These are phyloP conservation scores for Halocaridina rubra DNA, from an alignment of 2,888 invertebrate species.

Conservation along the genomic window DNA sequence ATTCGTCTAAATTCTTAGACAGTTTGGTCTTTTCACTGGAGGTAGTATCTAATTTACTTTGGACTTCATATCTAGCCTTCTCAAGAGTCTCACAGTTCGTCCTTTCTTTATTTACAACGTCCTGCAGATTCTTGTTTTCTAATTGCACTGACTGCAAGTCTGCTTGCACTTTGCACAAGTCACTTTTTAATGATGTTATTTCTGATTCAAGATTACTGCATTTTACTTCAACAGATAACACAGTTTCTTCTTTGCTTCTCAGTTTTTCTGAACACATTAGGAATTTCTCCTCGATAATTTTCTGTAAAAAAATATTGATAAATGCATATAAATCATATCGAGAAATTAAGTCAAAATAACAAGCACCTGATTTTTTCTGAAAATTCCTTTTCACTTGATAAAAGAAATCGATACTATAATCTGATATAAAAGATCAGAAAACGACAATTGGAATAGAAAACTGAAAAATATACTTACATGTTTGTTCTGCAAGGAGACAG, in stretches of 20 bases:
- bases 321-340: too few relatives aligned
- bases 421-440: too few relatives aligned
- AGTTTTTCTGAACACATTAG: conserved; percentile 6
- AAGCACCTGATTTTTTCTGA: too few relatives aligned
- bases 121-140: conserved; percentile 29
- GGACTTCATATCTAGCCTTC: not conserved
- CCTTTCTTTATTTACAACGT: conserved; percentile 19
- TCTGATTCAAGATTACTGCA: conserved; percentile 6
- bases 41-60: conserved; percentile 24
- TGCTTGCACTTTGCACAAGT: not conserved
- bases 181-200: not conserved
- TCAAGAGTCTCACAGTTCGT: not conserved
- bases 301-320: conserved; percentile 16
- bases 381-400: too few relatives aligned
- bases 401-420: too few relatives aligned
- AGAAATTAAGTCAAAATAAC: too few relatives aligned
- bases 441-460: too few relatives aligned
- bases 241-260: conserved; percentile 12
- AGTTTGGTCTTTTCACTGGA: conserved; percentile 37
- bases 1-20: conserved; percentile 50
- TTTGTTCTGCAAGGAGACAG: not conserved
- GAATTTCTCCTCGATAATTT: conserved; percentile 24
- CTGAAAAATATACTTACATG: conserved; percentile 6
- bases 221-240: conserved; percentile 6
- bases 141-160: conserved; percentile 6